Evolutionary conservation across 1,140 invertebrate species (phyloP).

Genomic region (Eciton burchellii): DNA sequence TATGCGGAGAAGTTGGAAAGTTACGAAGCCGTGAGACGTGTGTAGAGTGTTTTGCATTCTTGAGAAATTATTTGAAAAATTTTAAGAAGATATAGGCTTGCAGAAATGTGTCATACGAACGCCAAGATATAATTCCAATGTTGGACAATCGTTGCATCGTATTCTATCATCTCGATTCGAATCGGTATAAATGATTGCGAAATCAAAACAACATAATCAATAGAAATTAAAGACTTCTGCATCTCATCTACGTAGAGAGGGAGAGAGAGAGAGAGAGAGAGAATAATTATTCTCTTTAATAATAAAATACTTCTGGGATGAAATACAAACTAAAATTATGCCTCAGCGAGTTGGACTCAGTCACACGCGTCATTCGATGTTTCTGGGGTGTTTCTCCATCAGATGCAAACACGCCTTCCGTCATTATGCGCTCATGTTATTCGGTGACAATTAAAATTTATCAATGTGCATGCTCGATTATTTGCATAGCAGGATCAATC

Average conservation of each 20-base stretch:
- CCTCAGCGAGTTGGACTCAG: background rate
- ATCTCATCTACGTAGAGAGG: background rate
- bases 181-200: background rate
- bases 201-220: conserved; percentile 39
- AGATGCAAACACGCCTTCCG: conserved; percentile 11
- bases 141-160: background rate
- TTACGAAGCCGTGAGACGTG: background rate
- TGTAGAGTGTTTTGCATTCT: background rate
- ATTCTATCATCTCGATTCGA: background rate
- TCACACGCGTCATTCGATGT: conserved; percentile 23
- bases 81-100: background rate
- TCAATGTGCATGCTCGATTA: background rate
- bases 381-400: conserved; percentile 4
- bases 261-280: too few relatives aligned
- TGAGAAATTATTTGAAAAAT: conserved; percentile 1
- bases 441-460: conserved; percentile 34
- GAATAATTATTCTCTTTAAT: conserved; percentile 44
- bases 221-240: conserved; percentile 41
- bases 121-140: background rate
- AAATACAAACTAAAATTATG: conserved; percentile 44
- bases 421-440: background rate
- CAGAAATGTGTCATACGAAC: background rate
- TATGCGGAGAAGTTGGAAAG: too few relatives aligned
- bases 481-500: background rate
- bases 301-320: conserved; percentile 33